These are phyloP conservation scores for Gasteruption jaculator DNA, from an alignment of 2,888 invertebrate species.

Conservation along the genomic window DNA sequence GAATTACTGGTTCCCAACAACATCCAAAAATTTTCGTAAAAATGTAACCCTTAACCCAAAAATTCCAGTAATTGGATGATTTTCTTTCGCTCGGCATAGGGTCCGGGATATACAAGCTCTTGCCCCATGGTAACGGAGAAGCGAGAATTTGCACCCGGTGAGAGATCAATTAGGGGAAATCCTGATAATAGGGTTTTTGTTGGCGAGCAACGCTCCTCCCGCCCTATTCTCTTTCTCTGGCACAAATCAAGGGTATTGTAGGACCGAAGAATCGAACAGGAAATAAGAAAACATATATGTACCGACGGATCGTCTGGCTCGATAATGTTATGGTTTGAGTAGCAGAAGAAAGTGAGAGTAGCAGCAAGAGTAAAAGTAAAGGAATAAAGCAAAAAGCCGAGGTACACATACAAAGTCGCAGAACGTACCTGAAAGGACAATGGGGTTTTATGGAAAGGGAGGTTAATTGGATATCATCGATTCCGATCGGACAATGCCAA, in stretches of 20 bases:
- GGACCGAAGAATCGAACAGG: slow-evolving; percentile 29
- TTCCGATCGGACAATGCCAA: slow-evolving; percentile 37
- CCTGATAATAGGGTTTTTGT: slow-evolving; percentile 36
- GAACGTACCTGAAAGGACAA: slow-evolving; percentile 37
- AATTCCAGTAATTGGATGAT: background rate
- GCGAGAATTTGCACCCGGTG: slow-evolving; percentile 15
- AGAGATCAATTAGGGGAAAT: slow-evolving; percentile 42
- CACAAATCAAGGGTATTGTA: too few species aligned
- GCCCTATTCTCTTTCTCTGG: background rate
- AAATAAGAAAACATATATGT: slow-evolving; percentile 33
- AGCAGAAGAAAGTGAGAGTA: background rate
- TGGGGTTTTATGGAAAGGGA: slow-evolving; percentile 34
- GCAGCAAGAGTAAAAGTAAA: slow-evolving; percentile 11
- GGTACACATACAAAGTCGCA: slow-evolving; percentile 26
- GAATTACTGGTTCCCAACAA: too few species aligned
- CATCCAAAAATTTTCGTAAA: background rate
- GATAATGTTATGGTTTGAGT: slow-evolving; percentile 23
- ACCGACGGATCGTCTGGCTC: slow-evolving; percentile 16
- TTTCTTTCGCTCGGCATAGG: too few species aligned
- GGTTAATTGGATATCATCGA: slow-evolving; percentile 44
- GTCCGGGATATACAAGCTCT: too few species aligned
- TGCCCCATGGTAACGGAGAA: too few species aligned
- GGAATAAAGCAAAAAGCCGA: slow-evolving; percentile 8
- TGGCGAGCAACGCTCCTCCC: slow-evolving; percentile 14
- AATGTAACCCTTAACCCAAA: background rate